A percentile compares a stretch with the other conserved stretches of the same genome.
These are phyloP conservation scores for Sebastes glaucus DNA, from an alignment of 2,797 vertebrate species.

Conservation along the genomic window DNA sequence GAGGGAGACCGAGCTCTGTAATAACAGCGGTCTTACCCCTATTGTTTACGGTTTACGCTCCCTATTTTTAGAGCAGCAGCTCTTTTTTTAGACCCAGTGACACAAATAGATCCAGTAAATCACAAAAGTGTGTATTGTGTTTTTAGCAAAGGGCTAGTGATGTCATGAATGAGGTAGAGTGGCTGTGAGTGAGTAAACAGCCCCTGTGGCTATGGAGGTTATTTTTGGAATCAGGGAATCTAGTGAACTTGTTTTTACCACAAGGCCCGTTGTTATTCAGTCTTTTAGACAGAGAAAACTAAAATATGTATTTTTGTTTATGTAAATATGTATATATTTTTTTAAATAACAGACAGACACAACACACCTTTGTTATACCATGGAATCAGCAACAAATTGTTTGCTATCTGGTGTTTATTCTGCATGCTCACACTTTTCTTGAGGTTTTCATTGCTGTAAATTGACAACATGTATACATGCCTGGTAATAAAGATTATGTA, in stretches of 20 bases:
- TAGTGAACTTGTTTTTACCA: constrained; percentile 31
- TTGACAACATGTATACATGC: neutral
- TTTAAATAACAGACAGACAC: neutral
- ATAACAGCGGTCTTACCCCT: constrained; percentile 56
- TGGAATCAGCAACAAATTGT: neutral
- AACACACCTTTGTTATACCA: neutral
- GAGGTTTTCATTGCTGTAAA: neutral
- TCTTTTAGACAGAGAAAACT: neutral
- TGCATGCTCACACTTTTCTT: neutral
- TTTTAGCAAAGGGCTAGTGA: constrained; percentile 52
- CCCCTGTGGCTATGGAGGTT: constrained; percentile 9
- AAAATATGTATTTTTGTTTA: neutral
- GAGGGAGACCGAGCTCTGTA: constrained; percentile 49
- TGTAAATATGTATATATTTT: neutral
- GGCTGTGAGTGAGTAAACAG: constrained; percentile 50
- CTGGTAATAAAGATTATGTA: neutral
- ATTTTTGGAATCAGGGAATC: constrained; percentile 57
- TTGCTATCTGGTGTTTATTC: neutral
- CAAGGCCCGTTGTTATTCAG: constrained; percentile 5
- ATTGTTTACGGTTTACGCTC: constrained; percentile 69
- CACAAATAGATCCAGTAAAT: constrained; percentile 61
- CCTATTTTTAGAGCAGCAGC: constrained; percentile 70
- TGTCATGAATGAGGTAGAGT: constrained; percentile 56
- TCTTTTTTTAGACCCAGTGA: constrained; percentile 66
- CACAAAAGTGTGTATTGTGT: constrained; percentile 65